Evolutionary conservation across 2,113 vertebrate genomes (phyloP).

Genomic region (Lampris megalopsis): DNA sequence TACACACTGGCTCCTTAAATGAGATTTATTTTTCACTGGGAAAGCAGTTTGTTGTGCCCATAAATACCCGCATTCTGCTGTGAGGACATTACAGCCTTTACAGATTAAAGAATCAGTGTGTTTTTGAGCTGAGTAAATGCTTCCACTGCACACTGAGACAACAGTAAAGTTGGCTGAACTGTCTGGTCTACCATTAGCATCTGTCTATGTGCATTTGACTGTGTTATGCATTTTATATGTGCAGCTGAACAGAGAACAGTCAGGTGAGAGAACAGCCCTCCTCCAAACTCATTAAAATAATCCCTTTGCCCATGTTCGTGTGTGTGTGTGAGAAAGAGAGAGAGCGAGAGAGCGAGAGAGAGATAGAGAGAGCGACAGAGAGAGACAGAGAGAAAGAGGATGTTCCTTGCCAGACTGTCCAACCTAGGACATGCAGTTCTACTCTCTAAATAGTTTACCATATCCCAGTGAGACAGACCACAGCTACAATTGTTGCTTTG

Average conservation of each 20-base stretch:
- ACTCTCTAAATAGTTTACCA: neutral
- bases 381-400: neutral
- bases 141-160: conserved; percentile 12
- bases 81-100: too few species aligned
- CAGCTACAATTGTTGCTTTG: neutral
- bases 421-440: conserved; percentile 13
- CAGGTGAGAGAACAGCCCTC: conserved; percentile 40
- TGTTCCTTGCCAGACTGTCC: neutral
- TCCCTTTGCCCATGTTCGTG: conserved; percentile 35
- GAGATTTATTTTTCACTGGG: too few species aligned
- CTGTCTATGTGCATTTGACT: neutral
- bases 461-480: neutral
- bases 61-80: too few species aligned
- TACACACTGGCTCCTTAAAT: too few species aligned
- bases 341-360: neutral
- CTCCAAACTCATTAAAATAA: conserved; percentile 51
- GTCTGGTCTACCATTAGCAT: neutral
- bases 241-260: conserved; percentile 55
- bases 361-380: too few species aligned
- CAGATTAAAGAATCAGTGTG: neutral
- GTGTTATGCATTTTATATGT: conserved; percentile 40
- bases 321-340: conserved; percentile 6
- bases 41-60: too few species aligned
- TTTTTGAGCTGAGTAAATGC: conserved; percentile 24
- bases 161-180: conserved; percentile 23